These are phyloP conservation scores for Unio delphinus DNA, from an alignment of 2,888 invertebrate genomes.

Conservation along the genomic window DNA sequence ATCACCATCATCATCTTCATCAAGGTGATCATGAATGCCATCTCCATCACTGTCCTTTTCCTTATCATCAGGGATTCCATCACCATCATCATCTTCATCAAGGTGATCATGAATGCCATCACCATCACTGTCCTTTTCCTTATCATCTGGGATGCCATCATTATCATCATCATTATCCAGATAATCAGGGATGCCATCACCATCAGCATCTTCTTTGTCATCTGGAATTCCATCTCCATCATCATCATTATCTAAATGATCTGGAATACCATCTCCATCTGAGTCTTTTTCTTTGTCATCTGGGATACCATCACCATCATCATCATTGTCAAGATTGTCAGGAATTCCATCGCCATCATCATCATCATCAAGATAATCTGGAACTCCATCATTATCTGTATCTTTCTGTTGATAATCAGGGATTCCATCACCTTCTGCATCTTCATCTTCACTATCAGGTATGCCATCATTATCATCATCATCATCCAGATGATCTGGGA, in stretches of 20 bases:
- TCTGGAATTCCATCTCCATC: slow-evolving; percentile 60
- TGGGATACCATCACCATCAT: slow-evolving; percentile 56
- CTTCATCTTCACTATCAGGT: slow-evolving; percentile 46
- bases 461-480: slow-evolving; percentile 62
- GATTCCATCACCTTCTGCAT: slow-evolving; percentile 54
- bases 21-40: not conserved
- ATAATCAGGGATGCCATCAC: slow-evolving; percentile 54
- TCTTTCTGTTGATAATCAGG: slow-evolving; percentile 49
- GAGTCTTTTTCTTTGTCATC: slow-evolving; percentile 45
- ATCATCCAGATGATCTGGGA: slow-evolving; percentile 50
- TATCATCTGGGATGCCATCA: slow-evolving; percentile 66
- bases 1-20: slow-evolving; percentile 39
- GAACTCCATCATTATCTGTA: slow-evolving; percentile 65
- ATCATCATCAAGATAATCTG: slow-evolving; percentile 59
- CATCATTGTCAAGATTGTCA: slow-evolving; percentile 57
- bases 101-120: slow-evolving; percentile 66
- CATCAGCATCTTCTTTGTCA: slow-evolving; percentile 46
- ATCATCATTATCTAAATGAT: slow-evolving; percentile 50
- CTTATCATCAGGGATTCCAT: slow-evolving; percentile 56
- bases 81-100: slow-evolving; percentile 58
- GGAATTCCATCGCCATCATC: slow-evolving; percentile 65
- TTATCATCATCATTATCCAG: slow-evolving; percentile 55
- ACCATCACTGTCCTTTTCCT: slow-evolving; percentile 54
- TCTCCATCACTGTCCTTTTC: slow-evolving; percentile 59
- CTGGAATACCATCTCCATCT: slow-evolving; percentile 60